Conservation (phyloP, 2,797 vertebrate genomes). For the Catharus ustulatus region DNA sequence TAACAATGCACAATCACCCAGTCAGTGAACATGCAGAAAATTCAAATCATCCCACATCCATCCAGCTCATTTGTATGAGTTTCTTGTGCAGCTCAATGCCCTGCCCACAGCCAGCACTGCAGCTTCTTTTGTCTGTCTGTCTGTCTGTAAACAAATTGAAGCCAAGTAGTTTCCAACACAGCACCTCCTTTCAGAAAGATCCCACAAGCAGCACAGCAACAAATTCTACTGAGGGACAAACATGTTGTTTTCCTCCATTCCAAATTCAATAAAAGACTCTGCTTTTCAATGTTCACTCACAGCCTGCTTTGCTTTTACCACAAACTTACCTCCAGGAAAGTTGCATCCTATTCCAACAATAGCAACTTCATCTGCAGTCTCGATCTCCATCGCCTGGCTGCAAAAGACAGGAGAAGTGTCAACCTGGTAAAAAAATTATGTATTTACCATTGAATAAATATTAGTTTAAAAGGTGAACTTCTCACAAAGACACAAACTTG, state of each 20-base stretch:
- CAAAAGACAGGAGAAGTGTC: background rate
- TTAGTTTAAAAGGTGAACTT: background rate
- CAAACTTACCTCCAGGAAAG: conserved; percentile 83
- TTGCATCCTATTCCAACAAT: conserved; percentile 88
- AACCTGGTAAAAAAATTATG: background rate
- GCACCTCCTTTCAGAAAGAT: background rate
- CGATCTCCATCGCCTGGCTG: conserved; percentile 66
- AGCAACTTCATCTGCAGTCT: conserved; percentile 75
- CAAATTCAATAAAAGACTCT: too few relatives aligned
- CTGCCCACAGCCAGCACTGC: background rate
- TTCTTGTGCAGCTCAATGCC: background rate
- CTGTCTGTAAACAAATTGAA: background rate
- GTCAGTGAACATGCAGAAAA: too few relatives aligned
- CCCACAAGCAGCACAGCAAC: too few relatives aligned
- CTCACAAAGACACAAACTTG: background rate
- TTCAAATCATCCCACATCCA: too few relatives aligned
- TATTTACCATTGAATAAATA: background rate
- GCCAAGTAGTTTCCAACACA: fast-evolving
- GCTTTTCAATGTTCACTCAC: too few relatives aligned
- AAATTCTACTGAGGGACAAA: too few relatives aligned
- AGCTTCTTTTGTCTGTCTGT: background rate
- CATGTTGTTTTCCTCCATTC: too few relatives aligned
- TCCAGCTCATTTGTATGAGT: too few relatives aligned
- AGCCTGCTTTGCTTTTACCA: background rate
- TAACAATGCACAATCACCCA: too few relatives aligned